Base-by-base conservation (phyloP, 2,797 vertebrate species). In the Alca torda region DNA sequence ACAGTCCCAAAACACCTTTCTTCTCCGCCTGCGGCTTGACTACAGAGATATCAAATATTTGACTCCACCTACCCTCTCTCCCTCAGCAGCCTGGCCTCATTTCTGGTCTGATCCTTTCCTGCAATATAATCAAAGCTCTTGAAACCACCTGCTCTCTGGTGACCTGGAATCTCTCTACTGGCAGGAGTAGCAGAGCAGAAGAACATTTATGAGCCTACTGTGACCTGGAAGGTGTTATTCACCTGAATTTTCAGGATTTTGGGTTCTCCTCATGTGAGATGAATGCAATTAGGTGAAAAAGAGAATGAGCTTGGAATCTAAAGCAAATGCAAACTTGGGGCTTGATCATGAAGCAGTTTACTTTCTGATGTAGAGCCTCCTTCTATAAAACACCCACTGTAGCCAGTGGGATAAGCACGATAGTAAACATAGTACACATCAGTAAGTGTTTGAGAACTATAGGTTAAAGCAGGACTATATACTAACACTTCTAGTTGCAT, bases 41-140 rank as follows among this genome's bases (percentile, higher is more conserved):
- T 93, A 65, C 1, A 19, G 69, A 90, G 63, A 90, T 16, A 78
- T 1, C 6, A 2, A 89, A 53, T 48, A 54, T 68, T 61, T 81
- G 77, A 82, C 80, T 93, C 61, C 59, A 86, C 54, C 54, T 70
- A 54, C 48, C 31, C 31, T 43, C 28, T 78, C 39, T 84, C 87
- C 77, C 93, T 69, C 14, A 94, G 89, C 70, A 91, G 54, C 83
- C 59, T 95, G 73, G 54, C 77, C 85, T 96, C 76, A 95, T 93
- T 96, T 93, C 76, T 90, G 67, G 59, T 94, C 46, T 88, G 61
- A 90, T 90, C 35, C 70, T 84, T 90, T 84, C 76, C 76, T 88
- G 25, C 20, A 93, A 30, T 30, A 84, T 73, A 82, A 84, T 90
- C 24, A 93, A 93, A 90, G 85, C 67, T 90, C 76, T 75, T 93